A percentile compares a stretch with the other conserved stretches of the same genome.
phyloP scores from a whole-genome alignment of 2,797 vertebrate genomes.

The Taeniopygia guttata region DNA sequence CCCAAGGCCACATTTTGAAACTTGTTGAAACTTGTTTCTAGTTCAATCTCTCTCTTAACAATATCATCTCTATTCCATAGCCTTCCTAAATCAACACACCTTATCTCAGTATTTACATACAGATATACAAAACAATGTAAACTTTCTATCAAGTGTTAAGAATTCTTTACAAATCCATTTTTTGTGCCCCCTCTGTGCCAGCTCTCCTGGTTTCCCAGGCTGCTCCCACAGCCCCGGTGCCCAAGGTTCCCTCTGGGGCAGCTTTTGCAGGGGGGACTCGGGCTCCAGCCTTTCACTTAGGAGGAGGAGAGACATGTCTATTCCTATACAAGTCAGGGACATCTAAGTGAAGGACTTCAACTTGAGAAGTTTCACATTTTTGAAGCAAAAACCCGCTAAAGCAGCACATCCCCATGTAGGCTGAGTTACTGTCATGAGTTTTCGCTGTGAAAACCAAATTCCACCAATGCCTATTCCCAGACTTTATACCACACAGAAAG shows the following conservation, averaged over 20 bases:
- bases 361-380: not conserved
- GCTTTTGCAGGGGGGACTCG: not conserved
- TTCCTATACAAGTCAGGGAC: not conserved
- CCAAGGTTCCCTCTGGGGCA: accelerated
- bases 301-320: not conserved
- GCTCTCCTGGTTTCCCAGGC: not conserved
- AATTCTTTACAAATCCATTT: too few relatives aligned
- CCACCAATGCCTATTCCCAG: not conserved
- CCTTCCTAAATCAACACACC: too few relatives aligned
- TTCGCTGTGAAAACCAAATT: not conserved
- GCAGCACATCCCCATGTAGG: not conserved
- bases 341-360: not conserved
- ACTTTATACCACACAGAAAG: not conserved
- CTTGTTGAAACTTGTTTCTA: too few relatives aligned
- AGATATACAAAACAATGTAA: too few relatives aligned
- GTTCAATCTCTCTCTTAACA: too few relatives aligned
- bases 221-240: not conserved
- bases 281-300: not conserved
- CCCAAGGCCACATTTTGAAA: too few relatives aligned
- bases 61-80: too few relatives aligned
- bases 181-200: too few relatives aligned
- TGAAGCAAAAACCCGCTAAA: not conserved
- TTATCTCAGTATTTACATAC: too few relatives aligned
- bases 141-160: too few relatives aligned
- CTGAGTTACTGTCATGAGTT: not conserved